Evolutionary conservation across 2,113 vertebrate genomes (phyloP).

Genomic region (Pituophis catenifer): DNA sequence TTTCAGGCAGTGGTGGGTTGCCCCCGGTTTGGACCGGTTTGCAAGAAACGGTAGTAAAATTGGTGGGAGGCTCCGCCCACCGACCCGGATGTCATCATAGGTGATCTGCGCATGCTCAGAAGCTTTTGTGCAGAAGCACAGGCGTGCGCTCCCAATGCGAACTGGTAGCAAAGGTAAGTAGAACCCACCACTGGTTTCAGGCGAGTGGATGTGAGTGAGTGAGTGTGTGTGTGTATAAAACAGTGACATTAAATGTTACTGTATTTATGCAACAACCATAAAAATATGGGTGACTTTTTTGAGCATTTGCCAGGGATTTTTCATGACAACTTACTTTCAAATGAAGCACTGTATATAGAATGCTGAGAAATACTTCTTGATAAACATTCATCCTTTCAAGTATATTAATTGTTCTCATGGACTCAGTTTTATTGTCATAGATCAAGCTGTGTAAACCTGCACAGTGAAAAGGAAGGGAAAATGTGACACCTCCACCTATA

Average conservation of each 20-base stretch:
- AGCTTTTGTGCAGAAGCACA: no score
- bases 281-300: background rate
- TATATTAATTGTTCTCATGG: conserved; percentile 95
- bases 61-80: no score
- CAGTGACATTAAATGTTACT: background rate
- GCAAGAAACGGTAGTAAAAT: no score
- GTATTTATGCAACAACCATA: background rate
- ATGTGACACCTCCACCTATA: conserved; percentile 3
- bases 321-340: conserved; percentile 82
- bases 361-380: conserved; percentile 92
- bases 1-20: background rate
- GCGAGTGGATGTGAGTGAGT: background rate
- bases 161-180: no score
- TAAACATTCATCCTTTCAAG: conserved; percentile 98
- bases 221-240: background rate
- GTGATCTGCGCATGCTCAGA: no score
- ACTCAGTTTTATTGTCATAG: conserved; percentile 96
- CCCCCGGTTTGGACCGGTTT: no score
- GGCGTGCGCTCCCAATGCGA: no score
- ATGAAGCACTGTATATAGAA: conserved; percentile 87
- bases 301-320: background rate
- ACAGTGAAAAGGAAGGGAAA: conserved; percentile 63
- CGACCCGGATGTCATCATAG: no score
- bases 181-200: background rate
- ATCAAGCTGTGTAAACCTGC: conserved; percentile 89